Base-by-base conservation (phyloP, 2,888 invertebrate species). In the Eustalomyia histrio region DNA sequence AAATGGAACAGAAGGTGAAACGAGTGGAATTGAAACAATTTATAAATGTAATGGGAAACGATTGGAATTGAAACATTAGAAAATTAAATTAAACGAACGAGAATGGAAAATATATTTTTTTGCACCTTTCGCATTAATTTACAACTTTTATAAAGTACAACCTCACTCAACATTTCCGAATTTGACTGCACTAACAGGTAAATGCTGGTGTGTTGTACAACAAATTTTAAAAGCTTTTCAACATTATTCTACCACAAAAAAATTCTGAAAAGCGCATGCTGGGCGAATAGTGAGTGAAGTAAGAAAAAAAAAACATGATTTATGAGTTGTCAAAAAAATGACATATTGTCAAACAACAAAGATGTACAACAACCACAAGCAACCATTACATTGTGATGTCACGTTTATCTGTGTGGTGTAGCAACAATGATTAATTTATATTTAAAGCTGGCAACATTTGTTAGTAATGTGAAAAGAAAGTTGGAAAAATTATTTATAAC, bases 361-460 rank as follows among this genome's bases (percentile, higher is more conserved):
- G 16, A 10, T 43, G 43, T 24, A 53, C 24, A 68, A 33, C 24
- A 29, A 43, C 52, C 18, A 43, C 52, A 73, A 53, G 29, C 29
- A 63, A 33, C 58, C 68, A 33, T 64, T 64, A 33, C 73, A 57
- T 64, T 69, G 43, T 69, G 58, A 65, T 67, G 61, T 72, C 47
- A 67, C 60, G 33, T 47, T n/a, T 47, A 47, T 47, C 43, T 47
- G n/a, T 33, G 35, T 35, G 33, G 60, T 43, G 53, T 61, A 39
- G 58, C 39, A 69, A 50, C 39, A 69, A 50, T 72, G 63, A 53
- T 68, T 58, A 76, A 63, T 68, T 2, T 57, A 58, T 52, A 57
- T 58, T 29, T 39, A 43, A 63, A 29, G 29, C 55, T 75, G 71
- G 61, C 76, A 80, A 79, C 58, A 60, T 74, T 53, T 69, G 64